Percentiles rank a stretch among this genome's conserved stretches.
These are phyloP conservation scores for Protaetia brevitarsis DNA, from an alignment of 1,140 invertebrate genomes.

Conservation along the genomic window DNA sequence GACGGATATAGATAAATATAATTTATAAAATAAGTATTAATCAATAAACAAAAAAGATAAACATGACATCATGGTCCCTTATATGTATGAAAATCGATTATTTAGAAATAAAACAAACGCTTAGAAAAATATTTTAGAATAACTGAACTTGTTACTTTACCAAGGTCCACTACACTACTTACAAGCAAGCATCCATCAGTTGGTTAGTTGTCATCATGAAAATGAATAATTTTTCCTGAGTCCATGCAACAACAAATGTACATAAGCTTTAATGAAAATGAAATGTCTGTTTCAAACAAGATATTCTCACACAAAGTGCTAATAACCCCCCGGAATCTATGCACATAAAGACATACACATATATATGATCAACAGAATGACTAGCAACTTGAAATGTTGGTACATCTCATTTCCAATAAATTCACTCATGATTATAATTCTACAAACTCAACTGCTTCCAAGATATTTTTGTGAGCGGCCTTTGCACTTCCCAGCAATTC, in stretches of 20 bases:
- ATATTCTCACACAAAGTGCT: no score
- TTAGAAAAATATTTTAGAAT: no score
- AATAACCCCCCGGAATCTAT: no score
- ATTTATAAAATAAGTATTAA: background rate
- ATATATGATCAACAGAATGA: no score
- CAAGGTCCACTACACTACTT: constrained; percentile 37
- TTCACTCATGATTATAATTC: no score
- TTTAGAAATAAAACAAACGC: background rate
- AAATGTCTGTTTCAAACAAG: constrained; percentile 27
- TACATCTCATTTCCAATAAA: no score
- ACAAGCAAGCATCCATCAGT: constrained; percentile 50
- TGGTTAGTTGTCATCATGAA: constrained; percentile 49
- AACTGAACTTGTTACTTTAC: no score
- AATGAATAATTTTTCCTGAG: constrained; percentile 40
- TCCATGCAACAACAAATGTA: constrained; percentile 46
- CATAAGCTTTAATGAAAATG: constrained; percentile 36
- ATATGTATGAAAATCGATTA: background rate
- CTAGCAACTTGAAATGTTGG: no score
- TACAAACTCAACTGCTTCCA: no score
- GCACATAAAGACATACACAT: no score
- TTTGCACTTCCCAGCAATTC: no score
- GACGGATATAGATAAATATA: background rate
- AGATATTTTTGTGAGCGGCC: no score
- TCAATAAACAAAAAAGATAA: background rate
- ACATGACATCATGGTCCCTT: background rate